phyloP scores from a whole-genome alignment of 2,888 invertebrate genomes.

The Catocala nupta region DNA sequence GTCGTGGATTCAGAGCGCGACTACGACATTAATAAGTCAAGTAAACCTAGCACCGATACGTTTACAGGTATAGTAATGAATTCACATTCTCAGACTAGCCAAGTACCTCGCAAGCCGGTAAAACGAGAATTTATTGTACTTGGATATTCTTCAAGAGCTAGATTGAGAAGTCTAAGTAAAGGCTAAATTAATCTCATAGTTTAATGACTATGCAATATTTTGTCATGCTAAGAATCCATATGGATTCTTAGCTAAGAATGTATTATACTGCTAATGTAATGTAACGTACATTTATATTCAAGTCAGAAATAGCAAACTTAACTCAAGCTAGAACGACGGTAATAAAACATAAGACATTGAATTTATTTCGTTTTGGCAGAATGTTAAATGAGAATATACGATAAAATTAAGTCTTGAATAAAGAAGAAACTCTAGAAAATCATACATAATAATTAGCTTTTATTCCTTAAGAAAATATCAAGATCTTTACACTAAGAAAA shows the following conservation, averaged over 20 bases:
- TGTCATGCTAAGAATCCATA: too few relatives aligned
- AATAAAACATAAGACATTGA: constrained; percentile 10
- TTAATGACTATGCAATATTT: too few relatives aligned
- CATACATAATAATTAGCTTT: neutral
- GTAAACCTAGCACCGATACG: too few relatives aligned
- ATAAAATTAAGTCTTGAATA: neutral
- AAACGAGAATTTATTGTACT: too few relatives aligned
- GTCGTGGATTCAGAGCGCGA: neutral
- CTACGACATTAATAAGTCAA: neutral
- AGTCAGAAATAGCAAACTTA: constrained; percentile 4
- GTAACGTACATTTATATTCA: constrained; percentile 9
- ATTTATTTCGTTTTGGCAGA: constrained; percentile 3
- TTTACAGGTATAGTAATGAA: too few relatives aligned
- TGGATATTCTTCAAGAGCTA: too few relatives aligned
- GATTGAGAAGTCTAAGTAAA: too few relatives aligned
- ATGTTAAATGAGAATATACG: constrained; percentile 6
- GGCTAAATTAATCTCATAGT: too few relatives aligned
- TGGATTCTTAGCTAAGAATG: neutral
- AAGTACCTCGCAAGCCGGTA: too few relatives aligned
- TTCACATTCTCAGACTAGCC: too few relatives aligned
- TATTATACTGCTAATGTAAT: neutral
- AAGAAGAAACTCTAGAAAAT: neutral
- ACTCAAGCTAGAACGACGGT: neutral
- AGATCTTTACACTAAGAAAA: too few relatives aligned
- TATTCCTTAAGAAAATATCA: too few relatives aligned